phyloP scores from a whole-genome alignment of 2,888 invertebrate genomes.

The Chelonus formosanus region DNA sequence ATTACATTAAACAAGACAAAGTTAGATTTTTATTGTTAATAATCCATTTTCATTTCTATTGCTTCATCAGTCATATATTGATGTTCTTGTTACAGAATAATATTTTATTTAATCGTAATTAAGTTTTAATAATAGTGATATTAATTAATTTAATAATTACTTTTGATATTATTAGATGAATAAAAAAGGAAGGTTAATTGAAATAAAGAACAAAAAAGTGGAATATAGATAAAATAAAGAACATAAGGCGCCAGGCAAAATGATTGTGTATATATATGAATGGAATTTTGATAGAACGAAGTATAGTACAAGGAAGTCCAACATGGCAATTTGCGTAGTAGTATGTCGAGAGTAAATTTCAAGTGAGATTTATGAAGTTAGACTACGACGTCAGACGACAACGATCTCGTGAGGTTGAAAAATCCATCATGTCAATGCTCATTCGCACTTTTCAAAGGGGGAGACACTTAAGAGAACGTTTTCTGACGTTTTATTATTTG shows the following conservation, averaged over 20 bases:
- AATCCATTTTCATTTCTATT: no score
- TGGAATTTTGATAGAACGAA: neutral
- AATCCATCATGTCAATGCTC: constrained; percentile 21
- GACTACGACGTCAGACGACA: constrained; percentile 21
- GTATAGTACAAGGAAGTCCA: constrained; percentile 2
- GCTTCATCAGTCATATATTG: no score
- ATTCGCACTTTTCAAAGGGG: constrained; percentile 10
- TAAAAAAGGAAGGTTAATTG: no score
- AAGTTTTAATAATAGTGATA: no score
- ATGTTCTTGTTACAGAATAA: no score
- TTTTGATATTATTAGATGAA: no score
- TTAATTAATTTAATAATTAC: no score
- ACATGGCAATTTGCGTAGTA: constrained; percentile 18
- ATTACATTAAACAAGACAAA: no score
- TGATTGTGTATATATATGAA: neutral
- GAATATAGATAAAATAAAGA: neutral
- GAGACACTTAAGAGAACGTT: constrained; percentile 4
- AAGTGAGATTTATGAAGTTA: constrained; percentile 31
- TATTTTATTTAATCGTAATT: no score
- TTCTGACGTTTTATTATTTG: constrained; percentile 10
- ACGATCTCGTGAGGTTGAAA: constrained; percentile 19
- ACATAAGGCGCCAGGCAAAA: neutral
- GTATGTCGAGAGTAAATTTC: constrained; percentile 24
- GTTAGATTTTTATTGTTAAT: no score
- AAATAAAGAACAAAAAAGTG: neutral